phyloP scores from a whole-genome alignment of 2,797 vertebrate species.

The Argya squamiceps region DNA sequence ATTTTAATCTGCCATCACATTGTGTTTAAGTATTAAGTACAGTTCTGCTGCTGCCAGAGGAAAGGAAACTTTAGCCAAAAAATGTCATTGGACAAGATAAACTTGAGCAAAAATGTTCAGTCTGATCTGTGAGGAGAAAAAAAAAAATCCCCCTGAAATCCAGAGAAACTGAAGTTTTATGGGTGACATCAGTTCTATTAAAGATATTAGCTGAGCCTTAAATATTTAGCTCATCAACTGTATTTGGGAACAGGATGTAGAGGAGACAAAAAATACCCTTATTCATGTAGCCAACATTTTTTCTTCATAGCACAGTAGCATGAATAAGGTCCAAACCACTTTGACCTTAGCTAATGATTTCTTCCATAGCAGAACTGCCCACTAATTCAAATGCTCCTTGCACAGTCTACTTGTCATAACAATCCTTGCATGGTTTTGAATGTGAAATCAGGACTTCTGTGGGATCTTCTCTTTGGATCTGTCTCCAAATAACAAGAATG shows the following conservation, averaged over 20 bases:
- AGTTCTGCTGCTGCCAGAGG: constrained; percentile 5
- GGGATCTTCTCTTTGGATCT: not conserved
- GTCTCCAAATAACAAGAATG: not conserved
- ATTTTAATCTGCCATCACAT: not conserved
- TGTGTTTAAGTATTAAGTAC: not conserved
- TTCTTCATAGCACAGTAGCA: not conserved
- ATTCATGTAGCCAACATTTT: not conserved
- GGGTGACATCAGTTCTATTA: not conserved
- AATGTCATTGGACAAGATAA: not conserved
- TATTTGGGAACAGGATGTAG: not conserved
- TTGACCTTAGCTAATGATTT: not conserved
- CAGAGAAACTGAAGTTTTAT: not conserved
- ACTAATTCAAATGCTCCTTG: not conserved
- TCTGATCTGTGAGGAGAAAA: constrained; percentile 28
- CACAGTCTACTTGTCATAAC: not conserved
- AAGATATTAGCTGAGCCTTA: not conserved
- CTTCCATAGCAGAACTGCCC: not conserved
- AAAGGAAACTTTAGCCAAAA: constrained; percentile 26
- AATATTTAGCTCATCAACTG: not conserved
- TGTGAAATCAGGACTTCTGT: not conserved
- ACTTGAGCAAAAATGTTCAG: not conserved
- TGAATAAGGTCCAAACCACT: not conserved
- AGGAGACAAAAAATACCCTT: not conserved
- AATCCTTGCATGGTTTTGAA: not conserved
- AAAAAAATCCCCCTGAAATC: not conserved